A percentile compares a stretch with the other conserved stretches of the same genome.
Evolutionary conservation across 2,888 invertebrate genomes (phyloP).

Genomic region (Clitarchus hookeri): DNA sequence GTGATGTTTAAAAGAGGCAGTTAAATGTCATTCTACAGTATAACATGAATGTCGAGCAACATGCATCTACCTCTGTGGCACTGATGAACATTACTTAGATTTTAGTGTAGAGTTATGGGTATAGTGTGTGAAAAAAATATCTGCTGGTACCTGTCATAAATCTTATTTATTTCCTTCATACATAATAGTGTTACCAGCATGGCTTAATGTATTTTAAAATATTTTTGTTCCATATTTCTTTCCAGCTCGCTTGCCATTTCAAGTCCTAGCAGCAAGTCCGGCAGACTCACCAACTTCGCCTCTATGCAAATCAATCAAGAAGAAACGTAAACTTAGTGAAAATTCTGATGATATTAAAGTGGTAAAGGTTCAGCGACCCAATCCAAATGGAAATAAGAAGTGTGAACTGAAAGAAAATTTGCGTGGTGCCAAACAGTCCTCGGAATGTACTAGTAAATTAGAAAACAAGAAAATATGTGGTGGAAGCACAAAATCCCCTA

Average conservation of each 20-base stretch:
- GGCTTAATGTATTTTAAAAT: background rate
- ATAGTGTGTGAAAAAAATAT: too few species aligned
- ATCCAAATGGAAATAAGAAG: slow-evolving; percentile 18
- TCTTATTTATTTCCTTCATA: too few species aligned
- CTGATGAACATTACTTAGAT: too few species aligned
- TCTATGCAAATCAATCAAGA: slow-evolving; percentile 36
- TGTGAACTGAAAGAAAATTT: slow-evolving; percentile 54
- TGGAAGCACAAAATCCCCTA: background rate
- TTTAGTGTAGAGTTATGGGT: too few species aligned
- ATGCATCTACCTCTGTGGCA: too few species aligned
- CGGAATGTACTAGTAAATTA: background rate
- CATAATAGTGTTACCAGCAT: too few species aligned
- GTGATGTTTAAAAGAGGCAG: too few species aligned
- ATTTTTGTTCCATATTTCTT: background rate
- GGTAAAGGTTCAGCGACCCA: slow-evolving; percentile 50
- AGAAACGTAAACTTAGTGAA: slow-evolving; percentile 58
- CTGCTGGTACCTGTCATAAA: too few species aligned
- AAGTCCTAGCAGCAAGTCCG: slow-evolving; percentile 55
- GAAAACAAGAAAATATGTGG: background rate
- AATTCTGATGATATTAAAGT: slow-evolving; percentile 55
- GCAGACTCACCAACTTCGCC: slow-evolving; percentile 49
- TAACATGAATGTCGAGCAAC: too few species aligned
- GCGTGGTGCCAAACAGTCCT: slow-evolving; percentile 11
- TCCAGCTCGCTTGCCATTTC: slow-evolving; percentile 63
- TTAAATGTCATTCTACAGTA: too few species aligned